Conservation (phyloP, 2,797 vertebrate genomes). For the Prunella strophiata region DNA sequence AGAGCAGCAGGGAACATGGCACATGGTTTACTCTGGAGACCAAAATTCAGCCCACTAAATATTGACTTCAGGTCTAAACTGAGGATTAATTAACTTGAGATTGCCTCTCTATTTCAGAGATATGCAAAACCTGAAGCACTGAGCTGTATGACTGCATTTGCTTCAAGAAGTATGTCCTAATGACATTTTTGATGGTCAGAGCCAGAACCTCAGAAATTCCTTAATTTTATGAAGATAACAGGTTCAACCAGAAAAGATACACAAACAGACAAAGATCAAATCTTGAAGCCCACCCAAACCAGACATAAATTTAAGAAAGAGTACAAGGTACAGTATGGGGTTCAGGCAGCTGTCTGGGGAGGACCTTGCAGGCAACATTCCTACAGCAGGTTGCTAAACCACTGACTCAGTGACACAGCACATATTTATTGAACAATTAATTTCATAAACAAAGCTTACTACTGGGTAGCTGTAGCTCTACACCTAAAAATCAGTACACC, state of each 20-base stretch:
- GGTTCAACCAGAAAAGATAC: neutral
- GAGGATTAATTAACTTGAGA: neutral
- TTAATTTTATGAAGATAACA: neutral
- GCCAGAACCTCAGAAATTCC: neutral
- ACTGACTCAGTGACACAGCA: neutral
- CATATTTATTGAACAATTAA: neutral
- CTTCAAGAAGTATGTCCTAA: neutral
- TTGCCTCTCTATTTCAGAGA: neutral
- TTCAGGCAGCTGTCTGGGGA: neutral
- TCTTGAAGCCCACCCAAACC: neutral
- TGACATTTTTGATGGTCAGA: neutral
- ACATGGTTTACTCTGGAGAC: neutral
- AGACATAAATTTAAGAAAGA: neutral
- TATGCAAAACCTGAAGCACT: neutral
- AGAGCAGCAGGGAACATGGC: neutral
- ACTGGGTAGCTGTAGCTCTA: neutral
- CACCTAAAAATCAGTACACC: neutral
- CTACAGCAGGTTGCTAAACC: neutral
- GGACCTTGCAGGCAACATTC: neutral
- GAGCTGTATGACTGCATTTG: neutral
- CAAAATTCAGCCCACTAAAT: neutral
- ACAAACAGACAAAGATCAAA: neutral
- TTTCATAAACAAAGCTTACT: neutral
- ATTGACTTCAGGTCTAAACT: neutral
- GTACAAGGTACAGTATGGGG: neutral